Conservation (phyloP, 2,888 invertebrate genomes). For the Troglohyphantes excavatus region DNA sequence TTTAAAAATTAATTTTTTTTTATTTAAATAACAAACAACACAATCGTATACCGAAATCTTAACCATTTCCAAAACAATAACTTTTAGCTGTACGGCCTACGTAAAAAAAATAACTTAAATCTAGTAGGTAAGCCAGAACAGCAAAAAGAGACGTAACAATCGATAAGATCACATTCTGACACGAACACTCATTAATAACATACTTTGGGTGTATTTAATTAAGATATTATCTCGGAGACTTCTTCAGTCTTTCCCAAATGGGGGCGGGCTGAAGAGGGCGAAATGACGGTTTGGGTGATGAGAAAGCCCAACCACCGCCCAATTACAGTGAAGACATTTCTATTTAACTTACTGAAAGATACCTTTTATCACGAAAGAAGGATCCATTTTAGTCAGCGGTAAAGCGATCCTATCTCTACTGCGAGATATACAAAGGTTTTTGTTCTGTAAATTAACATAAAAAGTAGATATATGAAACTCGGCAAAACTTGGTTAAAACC, state of each 20-base stretch:
- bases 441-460: no score
- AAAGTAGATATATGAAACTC: no score
- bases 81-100: no score
- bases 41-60: no score
- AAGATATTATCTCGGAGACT: constrained; percentile 38
- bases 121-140: background rate
- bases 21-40: no score
- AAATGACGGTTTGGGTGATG: constrained; percentile 53
- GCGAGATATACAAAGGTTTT: background rate
- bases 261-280: constrained; percentile 43
- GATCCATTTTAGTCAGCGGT: constrained; percentile 46
- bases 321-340: constrained; percentile 32
- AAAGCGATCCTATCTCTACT: constrained; percentile 22
- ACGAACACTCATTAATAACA: constrained; percentile 54
- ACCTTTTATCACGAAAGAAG: constrained; percentile 29
- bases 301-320: constrained; percentile 11
- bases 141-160: constrained; percentile 32
- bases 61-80: no score
- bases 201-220: constrained; percentile 49
- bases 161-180: constrained; percentile 36
- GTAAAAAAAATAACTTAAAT: background rate
- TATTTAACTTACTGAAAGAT: constrained; percentile 30
- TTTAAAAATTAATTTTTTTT: no score
- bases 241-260: constrained; percentile 32
- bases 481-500: no score